Evolutionary conservation across 2,888 invertebrate genomes (phyloP), one percentile per base, ranked within the genome.

Genomic region (Timema cristinae): DNA sequence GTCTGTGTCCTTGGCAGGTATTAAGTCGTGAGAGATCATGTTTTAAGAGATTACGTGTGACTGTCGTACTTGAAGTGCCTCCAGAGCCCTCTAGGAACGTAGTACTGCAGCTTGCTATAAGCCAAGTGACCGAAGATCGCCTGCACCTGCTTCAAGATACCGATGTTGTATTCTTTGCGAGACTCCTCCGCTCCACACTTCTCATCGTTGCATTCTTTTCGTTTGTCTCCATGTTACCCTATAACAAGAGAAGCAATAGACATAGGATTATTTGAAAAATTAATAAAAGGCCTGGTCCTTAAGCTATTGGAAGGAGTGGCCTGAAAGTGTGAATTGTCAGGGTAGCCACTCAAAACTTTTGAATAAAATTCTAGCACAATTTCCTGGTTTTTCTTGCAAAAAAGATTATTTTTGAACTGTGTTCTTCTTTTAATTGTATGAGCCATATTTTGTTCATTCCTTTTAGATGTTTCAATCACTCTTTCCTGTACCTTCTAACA

Each of bases 21-120:
- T 32, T 32, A 32, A 32, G 32, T 32, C 32, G 32, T 32, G 32
- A 32, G 32, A 32, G 1, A 32, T 32, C 32, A 32, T 32, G 32
- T 32, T 32, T 32, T 32, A 32, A 32, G 32, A 32, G 32, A 32
- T 32, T 32, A 32, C 32, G 32, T 32, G 32, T 32, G 32, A 32
- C 32, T 32, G 32, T 32, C 89, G 88, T 85, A 95, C 95, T 94
- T 95, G 84, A 98, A 98, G 86, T 97, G 96, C 80, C 94, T 94
- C 98, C 98, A 98, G 77, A 98, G 88, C 69, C 97, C 97, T 79
- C 93, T 90, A n/a, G 98, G 98, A 79, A 97, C 92, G 84, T 98
- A 98, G 85, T 95, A 98, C 85, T 98, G 98, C 72, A 97, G 86
- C 80, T 97, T 93, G 81, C 97, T 97, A 81, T 94, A 95, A 74